phyloP scores from a whole-genome alignment of 2,113 vertebrate genomes.

The Abramis brama region DNA sequence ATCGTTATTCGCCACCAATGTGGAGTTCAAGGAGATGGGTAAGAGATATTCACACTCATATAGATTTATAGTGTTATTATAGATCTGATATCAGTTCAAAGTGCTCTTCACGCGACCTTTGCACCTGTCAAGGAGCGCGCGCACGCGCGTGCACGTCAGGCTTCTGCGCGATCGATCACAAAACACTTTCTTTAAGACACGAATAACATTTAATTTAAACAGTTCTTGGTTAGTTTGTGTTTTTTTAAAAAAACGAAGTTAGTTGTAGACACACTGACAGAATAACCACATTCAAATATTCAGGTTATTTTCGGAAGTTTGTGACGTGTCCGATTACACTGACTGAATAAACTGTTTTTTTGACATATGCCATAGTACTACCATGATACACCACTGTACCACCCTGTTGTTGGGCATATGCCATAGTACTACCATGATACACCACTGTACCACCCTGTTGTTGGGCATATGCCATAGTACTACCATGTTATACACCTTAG shows the following conservation, averaged over 20 bases:
- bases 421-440: background rate
- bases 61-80: background rate
- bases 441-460: no score
- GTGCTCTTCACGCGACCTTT: slow-evolving; percentile 11
- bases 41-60: slow-evolving; percentile 54
- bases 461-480: background rate
- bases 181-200: background rate
- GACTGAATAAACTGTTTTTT: background rate
- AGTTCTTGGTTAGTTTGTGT: no score
- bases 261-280: background rate
- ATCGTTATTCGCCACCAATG: slow-evolving; percentile 72
- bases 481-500: no score
- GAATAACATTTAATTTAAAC: background rate
- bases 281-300: background rate
- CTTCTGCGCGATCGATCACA: background rate
- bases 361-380: background rate
- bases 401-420: background rate
- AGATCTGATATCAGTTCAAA: background rate
- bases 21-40: slow-evolving; percentile 74
- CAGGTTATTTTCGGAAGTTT: background rate
- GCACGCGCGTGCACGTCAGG: background rate
- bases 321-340: slow-evolving; percentile 11
- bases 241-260: no score
- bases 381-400: no score
- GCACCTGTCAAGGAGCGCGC: background rate